Evolutionary conservation across 2,113 vertebrate genomes (phyloP), one percentile per base, ranked within the genome.

Genomic region (Rhombomys opimus): DNA sequence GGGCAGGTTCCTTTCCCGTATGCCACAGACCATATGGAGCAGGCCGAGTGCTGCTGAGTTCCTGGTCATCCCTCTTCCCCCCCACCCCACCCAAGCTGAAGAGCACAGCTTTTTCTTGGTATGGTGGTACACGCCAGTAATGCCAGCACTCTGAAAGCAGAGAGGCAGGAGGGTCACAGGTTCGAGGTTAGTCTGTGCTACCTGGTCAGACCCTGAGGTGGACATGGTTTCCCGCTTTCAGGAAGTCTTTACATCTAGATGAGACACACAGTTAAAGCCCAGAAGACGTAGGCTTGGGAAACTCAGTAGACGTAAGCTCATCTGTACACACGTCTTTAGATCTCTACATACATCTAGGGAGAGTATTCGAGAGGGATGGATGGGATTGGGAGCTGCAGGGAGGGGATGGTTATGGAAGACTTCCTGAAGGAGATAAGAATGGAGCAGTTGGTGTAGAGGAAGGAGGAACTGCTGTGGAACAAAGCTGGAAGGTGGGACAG

Each of bases 401-500:
- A 93, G 52, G 80, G 50, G 2, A 81, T 87, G 92, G 80, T 96
- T 93, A 46, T 32, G 85, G 87, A 80, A 93, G 67, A 4, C 85
- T 92, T 95, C 93, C 82, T 82, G 70, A 67, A 92, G 65, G 59
- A 76, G 30, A 50, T 30, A 54, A 46, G 25, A 18, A 61, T 54
- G 85, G 35, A 25, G 25, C 22, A 90, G 70, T 23, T 7, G 59
- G 41, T 23, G 1, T 35, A 78, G 46, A 95, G 95, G 46, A 96
- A 77, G 90, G 63, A 94, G 90, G 80, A 78, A 35, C 30, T 6
- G 35, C 72, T 54, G 9, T 92, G 59, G 61, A 38, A 41, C 35
- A 86, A 41, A 61, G 81, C 59, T 46, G 9, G 59, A 41, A 86
- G 86, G 50, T 67, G 23, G 70, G 75, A 72, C 35, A 68, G 46